Conservation (phyloP, 2,113 vertebrate species). For the Thunnus thynnus region DNA sequence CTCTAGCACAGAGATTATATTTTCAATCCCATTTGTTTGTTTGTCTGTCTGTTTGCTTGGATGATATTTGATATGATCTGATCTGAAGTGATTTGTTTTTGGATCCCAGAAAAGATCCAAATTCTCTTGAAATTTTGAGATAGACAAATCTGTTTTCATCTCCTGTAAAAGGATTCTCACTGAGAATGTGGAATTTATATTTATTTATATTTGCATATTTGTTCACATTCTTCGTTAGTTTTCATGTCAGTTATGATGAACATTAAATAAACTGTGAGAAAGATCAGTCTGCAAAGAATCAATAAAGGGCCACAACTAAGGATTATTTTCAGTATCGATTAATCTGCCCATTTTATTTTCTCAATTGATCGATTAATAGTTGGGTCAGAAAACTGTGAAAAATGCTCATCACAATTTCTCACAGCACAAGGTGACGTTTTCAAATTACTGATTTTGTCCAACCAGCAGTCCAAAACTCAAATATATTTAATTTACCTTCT, state of each 20-base stretch:
- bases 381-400: no score
- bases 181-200: not conserved
- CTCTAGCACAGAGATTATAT: not conserved
- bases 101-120: not conserved
- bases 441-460: not conserved
- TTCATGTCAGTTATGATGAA: not conserved
- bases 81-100: not conserved
- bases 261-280: not conserved
- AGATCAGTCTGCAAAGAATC: not conserved
- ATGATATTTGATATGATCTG: not conserved
- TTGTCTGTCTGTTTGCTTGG: constrained; percentile 22
- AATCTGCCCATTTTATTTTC: not conserved
- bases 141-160: not conserved
- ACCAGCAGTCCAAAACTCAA: not conserved
- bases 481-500: no score
- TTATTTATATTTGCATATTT: not conserved
- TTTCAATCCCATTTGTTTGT: not conserved
- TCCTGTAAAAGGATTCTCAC: not conserved
- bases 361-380: not conserved
- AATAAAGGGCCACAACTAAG: not conserved
- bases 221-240: not conserved
- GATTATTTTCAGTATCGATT: not conserved
- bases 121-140: not conserved
- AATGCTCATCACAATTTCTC: no score
- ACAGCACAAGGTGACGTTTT: no score